A percentile compares a stretch with the other conserved stretches of the same genome.
Evolutionary conservation across 2,113 vertebrate species (phyloP).

Genomic region (Hoplias malabaricus): DNA sequence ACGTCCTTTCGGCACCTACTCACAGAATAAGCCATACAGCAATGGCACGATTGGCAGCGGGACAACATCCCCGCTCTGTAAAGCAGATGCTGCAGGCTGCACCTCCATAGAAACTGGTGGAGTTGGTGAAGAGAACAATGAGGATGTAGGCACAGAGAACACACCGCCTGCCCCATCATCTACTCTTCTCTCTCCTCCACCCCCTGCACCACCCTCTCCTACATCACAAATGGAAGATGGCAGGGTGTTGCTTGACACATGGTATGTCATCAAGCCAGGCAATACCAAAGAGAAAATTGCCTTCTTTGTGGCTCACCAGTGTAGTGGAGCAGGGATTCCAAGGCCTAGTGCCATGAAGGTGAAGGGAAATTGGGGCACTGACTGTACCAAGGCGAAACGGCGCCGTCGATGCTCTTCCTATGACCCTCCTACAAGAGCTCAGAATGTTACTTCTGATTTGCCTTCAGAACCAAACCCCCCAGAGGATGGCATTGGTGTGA

Average conservation of each 20-base stretch:
- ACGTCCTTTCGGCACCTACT: slow-evolving; percentile 87
- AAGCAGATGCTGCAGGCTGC: slow-evolving; percentile 60
- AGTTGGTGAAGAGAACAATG: slow-evolving; percentile 50
- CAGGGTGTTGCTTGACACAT: slow-evolving; percentile 89
- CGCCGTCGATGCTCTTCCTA: slow-evolving; percentile 86
- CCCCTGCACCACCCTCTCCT: slow-evolving; percentile 52
- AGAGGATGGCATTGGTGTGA: slow-evolving; percentile 60
- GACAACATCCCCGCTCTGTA: slow-evolving; percentile 64
- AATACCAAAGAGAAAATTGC: slow-evolving; percentile 98
- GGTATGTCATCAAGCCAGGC: slow-evolving; percentile 96
- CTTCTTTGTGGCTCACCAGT: slow-evolving; percentile 95
- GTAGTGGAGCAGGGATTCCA: slow-evolving; percentile 70
- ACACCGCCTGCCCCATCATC: slow-evolving; percentile 71
- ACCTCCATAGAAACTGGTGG: slow-evolving; percentile 59
- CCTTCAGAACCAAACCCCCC: slow-evolving; percentile 48
- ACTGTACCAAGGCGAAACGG: slow-evolving; percentile 89
- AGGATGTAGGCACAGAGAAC: slow-evolving; percentile 79
- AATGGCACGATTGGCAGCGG: slow-evolving; percentile 61
- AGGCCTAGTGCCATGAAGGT: slow-evolving; percentile 88
- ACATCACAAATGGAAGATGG: slow-evolving; percentile 79
- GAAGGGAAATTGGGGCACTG: slow-evolving; percentile 90
- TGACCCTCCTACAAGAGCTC: slow-evolving; percentile 71
- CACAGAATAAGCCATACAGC: slow-evolving; percentile 82
- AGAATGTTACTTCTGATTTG: slow-evolving; percentile 57
- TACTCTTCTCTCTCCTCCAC: slow-evolving; percentile 48